Base-by-base conservation (phyloP, 2,888 invertebrate genomes). In the Amphipoea oculea region DNA sequence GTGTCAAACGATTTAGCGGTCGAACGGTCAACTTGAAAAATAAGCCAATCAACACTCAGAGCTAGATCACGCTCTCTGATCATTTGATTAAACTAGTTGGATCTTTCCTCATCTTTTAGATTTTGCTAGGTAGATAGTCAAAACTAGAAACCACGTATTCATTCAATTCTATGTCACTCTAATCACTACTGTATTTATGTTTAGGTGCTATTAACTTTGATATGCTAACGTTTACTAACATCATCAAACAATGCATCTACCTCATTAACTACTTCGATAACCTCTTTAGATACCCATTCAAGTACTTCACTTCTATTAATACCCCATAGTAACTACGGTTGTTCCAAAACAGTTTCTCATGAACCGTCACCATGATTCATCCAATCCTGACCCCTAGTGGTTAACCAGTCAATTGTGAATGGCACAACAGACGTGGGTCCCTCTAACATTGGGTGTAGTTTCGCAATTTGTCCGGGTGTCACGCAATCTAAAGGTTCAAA, bases 301-400 rank as follows among this genome's bases (percentile, higher is more conserved):
- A 67, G 65, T 68, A 75, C 54, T 51, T 48, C 48, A 76, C 29
- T 54, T 74, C 57, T 76, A 78, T 84, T 74, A 67, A 74, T 81
- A 78, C 60, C 69, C 76, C 83, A 87, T 79, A 83, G 75, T 67
- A 79, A 88, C 77, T 57, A 79, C 78, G 71, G 74, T 82, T 76
- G 66, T 89, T 89, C 86, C 78, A 88, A 77, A 90, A 88, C 89
- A 87, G 77, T 79, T 90, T 89, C 92, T 85, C 88, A 89, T 89
- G 85, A 83, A 83, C 81, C 81, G 73, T 75, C 60, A 72, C 68
- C 69, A 82, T 94, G 93, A 93, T 88, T 94, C 93, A 93, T 90
- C 77, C 83, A 89, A 89, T 91, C 82, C 87, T 92, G 92, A 92
- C 93, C 92, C 91, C 86, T 88, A 89, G 82, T 78, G 81, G 88